A percentile compares a stretch with the other conserved stretches of the same genome.
Conservation (phyloP, 2,888 invertebrate species). For the Cryptocephalus moraei region DNA sequence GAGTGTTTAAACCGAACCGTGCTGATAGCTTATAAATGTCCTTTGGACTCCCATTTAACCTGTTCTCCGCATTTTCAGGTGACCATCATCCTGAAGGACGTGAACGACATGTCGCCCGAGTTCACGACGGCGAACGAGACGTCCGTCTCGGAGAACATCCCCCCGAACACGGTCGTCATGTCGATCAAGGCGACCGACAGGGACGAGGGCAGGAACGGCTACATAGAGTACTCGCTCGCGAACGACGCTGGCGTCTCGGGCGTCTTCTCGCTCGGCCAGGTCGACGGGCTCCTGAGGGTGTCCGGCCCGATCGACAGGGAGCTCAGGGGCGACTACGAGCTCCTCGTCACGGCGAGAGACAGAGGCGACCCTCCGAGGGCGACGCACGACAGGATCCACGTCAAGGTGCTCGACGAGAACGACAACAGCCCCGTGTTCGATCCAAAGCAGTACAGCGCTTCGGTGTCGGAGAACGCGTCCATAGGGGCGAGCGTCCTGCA, state of each 20-base stretch:
- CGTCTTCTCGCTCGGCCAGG: conserved; percentile 72
- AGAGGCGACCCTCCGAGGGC: conserved; percentile 74
- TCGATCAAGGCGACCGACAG: conserved; percentile 81
- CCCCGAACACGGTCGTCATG: conserved; percentile 77
- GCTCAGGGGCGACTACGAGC: conserved; percentile 59
- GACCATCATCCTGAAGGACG: conserved; percentile 75
- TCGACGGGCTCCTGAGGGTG: conserved; percentile 79
- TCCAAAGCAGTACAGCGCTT: conserved; percentile 81
- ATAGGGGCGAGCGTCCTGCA: conserved; percentile 85
- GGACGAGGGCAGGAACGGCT: conserved; percentile 78
- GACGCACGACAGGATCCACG: conserved; percentile 56
- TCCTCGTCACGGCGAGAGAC: conserved; percentile 76
- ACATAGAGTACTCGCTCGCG: conserved; percentile 72
- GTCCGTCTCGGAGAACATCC: conserved; percentile 73
- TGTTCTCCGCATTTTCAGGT: conserved; percentile 51
- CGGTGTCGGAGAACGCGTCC: conserved; percentile 87
- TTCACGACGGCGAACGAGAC: conserved; percentile 75
- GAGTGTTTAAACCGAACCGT: too few species aligned
- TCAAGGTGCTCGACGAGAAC: conserved; percentile 77
- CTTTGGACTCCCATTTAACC: background rate
- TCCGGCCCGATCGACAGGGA: conserved; percentile 82
- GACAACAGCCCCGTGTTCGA: conserved; percentile 85
- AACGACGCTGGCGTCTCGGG: conserved; percentile 53
- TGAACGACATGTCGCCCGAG: conserved; percentile 85
- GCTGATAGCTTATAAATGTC: too few species aligned